phyloP scores from a whole-genome alignment of 2,797 vertebrate species.

The Lemur catta region DNA sequence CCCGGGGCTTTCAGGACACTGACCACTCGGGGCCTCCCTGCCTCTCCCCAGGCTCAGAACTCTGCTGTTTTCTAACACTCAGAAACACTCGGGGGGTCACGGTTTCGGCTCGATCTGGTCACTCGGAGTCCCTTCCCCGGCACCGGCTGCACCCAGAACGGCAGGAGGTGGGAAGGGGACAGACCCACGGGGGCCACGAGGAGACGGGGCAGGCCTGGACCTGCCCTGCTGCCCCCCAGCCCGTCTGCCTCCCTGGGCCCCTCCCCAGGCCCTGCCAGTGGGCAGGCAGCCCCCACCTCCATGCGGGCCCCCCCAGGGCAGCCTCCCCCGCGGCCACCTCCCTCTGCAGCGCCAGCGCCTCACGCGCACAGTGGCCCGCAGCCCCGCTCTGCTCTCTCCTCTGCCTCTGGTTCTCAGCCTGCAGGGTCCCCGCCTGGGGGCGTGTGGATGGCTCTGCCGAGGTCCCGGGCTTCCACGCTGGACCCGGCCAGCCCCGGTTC shows the following conservation, averaged over 20 bases:
- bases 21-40: not conserved
- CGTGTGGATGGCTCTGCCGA: fast-evolving
- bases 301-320: conserved; percentile 83
- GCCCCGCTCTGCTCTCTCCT: conserved; percentile 82
- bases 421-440: conserved; percentile 86
- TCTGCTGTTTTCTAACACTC: not conserved
- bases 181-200: fast-evolving
- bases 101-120: fast-evolving
- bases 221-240: not conserved
- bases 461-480: not conserved
- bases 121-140: not conserved
- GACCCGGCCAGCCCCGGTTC: not conserved
- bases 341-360: conserved; percentile 84
- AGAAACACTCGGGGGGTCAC: not conserved
- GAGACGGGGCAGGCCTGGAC: not conserved
- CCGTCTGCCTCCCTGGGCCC: not conserved
- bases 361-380: conserved; percentile 83
- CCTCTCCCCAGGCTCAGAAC: not conserved
- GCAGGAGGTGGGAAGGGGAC: fast-evolving
- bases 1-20: not conserved
- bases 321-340: conserved; percentile 84
- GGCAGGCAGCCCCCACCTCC: conserved; percentile 82
- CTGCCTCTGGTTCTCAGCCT: conserved; percentile 83
- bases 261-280: not conserved
- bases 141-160: not conserved